Evolutionary conservation across 2,797 vertebrate genomes (phyloP).

Genomic region (Synanceia verrucosa): DNA sequence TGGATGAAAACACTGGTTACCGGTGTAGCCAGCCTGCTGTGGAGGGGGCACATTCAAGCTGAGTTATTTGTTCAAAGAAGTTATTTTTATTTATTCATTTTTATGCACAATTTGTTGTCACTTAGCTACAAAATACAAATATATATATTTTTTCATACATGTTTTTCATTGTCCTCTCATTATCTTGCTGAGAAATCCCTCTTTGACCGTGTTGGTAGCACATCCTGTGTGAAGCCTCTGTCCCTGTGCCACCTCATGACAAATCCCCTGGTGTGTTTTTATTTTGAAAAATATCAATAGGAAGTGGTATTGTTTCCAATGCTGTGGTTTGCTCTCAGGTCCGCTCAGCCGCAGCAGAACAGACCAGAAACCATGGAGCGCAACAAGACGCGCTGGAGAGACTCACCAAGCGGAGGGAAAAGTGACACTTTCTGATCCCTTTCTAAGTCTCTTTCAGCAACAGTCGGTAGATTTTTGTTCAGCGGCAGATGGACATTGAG

Average conservation of each 20-base stretch:
- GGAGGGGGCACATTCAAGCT: no score
- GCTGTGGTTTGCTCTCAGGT: conserved; percentile 3
- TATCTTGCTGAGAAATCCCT: not conserved
- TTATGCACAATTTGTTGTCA: not conserved
- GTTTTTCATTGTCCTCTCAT: not conserved
- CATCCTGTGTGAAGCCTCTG: not conserved
- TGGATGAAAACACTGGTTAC: no score
- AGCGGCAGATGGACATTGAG: conserved; percentile 20
- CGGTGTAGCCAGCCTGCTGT: no score
- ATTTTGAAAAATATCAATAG: conserved; percentile 43
- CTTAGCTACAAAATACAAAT: no score
- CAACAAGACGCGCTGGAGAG: conserved; percentile 69
- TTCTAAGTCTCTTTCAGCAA: conserved; percentile 34
- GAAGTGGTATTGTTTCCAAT: conserved; percentile 19
- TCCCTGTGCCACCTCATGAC: not conserved
- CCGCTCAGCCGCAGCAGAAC: conserved; percentile 50
- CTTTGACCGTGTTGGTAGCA: not conserved
- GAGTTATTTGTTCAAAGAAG: not conserved
- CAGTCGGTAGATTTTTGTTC: not conserved
- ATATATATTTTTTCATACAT: fast-evolving
- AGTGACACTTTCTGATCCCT: conserved; percentile 34
- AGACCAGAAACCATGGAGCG: conserved; percentile 70
- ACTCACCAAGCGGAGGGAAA: conserved; percentile 35
- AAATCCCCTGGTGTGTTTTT: conserved; percentile 3
- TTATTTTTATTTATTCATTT: not conserved